Base-by-base conservation (phyloP, 2,113 vertebrate genomes). In the Vulpes ferrilata region DNA sequence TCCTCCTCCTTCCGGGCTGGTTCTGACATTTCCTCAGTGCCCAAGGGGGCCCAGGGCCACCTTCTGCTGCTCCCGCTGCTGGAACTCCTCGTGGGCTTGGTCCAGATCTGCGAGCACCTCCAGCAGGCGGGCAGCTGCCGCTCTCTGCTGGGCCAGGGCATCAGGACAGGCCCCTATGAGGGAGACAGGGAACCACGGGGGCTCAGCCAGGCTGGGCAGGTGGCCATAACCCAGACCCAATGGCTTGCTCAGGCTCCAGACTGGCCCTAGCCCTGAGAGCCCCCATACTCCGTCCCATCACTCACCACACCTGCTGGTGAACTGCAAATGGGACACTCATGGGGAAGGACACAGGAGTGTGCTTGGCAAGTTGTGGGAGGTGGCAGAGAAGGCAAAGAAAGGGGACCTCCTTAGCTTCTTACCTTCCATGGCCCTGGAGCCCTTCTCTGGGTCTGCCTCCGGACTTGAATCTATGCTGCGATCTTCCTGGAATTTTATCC, bases 31-130 rank as follows among this genome's bases (percentile, higher is more conserved):
- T 69, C 32, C 67, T 96, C 83, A 99, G 71, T 97, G 96, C 81
- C 97, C 96, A 2, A 98, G 97, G 48, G 98, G 98, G 19, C 98
- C 97, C 23, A 85, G 85, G 67, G 96, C 80, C 55, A 64, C 82
- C 38, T 98, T 98, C 78, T 99, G 98, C 82, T 94, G 97, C 71
- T 99, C 99, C 93, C 93, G 98, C 86, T 59, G 92, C 97, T 99
- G 99, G 97, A 99, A 99, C 76, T 98, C 97, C 69, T 98, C 96
- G 2, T 99, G 99, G 88, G 99, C 99, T 64, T 94, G 95, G 82
- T 99, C 99, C 98, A 99, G 98, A 84, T 99, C 99, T 53, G 98
- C 97, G 0, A 99, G 98, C 38, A 99, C 99, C 17, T 98, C 98
- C 97, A 99, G 90, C 90, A 99, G 98, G 38, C 96, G 98, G 35